Evolutionary conservation across 1,140 invertebrate species (phyloP), one percentile per base, ranked within the genome.

Genomic region (Latrodectus geometricus): DNA sequence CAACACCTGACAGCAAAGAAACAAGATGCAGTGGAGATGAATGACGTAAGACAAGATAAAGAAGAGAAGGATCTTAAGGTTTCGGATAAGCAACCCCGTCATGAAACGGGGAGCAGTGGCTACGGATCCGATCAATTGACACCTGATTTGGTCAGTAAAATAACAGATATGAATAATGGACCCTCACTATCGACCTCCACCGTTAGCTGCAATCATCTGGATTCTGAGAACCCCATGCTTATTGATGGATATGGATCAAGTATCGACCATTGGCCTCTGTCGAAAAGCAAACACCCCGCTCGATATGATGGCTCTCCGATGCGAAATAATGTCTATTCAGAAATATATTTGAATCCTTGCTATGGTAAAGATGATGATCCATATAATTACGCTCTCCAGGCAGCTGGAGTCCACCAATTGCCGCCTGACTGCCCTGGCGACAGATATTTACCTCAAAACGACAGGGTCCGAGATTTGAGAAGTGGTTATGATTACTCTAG

Each of bases 91-190:
- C 84, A 82, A 54, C 80, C 84, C 5, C 66, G 86, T 17, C 74
- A 88, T 66, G 88, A 89, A 80, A 89, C 88, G 75, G 85, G 89
- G 15, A 88, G 87, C 17, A 88, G 88, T 49, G 89, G 88, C 21
- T 89, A 89, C 73, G 88, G 87, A 68, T 89, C 89, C 15, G 88
- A 89, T 77, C 86, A 88, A 75, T 74, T 78, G 50, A 89, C 89
- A 61, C 88, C 88, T 9, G 89, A 89, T 81, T 75, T 89, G 48
- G 88, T 88, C 54, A 89, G 85, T 70, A 88, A 87, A 85, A 88
- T 86, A 73, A 72, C 74, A 35, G 87, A 88, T 74, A 83, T 74
- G 70, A 86, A 88, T 76, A 79, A 80, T 68, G 75, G 77, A 12
- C 65, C 79, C 4, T 80, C 75, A 4, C 78, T 87, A 77, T 87